phyloP scores from a whole-genome alignment of 2,888 invertebrate species.

The Himalopsyche kuldschensis region DNA sequence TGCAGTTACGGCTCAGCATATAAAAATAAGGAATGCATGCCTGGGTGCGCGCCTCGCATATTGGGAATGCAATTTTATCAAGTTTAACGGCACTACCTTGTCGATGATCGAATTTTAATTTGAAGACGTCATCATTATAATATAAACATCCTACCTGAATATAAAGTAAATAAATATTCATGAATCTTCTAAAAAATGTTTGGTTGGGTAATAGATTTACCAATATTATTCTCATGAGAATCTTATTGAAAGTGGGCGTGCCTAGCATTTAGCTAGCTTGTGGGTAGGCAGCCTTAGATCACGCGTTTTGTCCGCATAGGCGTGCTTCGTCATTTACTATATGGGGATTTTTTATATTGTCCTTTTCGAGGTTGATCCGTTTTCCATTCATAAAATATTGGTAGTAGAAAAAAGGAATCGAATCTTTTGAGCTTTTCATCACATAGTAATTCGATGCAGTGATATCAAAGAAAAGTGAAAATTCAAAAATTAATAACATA shows the following conservation, averaged over 20 bases:
- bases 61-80: not conserved
- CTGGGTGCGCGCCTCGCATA: not conserved
- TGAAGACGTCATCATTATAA: not conserved
- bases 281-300: not conserved
- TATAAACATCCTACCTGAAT: not conserved
- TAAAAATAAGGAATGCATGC: not conserved
- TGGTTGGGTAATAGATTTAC: not conserved
- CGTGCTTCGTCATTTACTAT: not conserved
- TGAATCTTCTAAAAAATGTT: not conserved
- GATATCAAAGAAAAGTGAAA: no score
- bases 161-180: not conserved
- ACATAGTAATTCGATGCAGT: no score
- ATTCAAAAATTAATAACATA: no score
- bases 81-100: not conserved
- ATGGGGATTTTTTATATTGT: no score
- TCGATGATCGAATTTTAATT: not conserved
- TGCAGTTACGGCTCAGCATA: not conserved
- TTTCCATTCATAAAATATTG: no score
- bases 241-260: not conserved
- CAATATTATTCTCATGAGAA: not conserved
- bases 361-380: no score
- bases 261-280: not conserved
- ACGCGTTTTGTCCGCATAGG: not conserved
- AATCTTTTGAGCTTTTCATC: no score
- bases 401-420: no score